Evolutionary conservation across 2,113 vertebrate species (phyloP).

Genomic region (Noctilio leporinus): DNA sequence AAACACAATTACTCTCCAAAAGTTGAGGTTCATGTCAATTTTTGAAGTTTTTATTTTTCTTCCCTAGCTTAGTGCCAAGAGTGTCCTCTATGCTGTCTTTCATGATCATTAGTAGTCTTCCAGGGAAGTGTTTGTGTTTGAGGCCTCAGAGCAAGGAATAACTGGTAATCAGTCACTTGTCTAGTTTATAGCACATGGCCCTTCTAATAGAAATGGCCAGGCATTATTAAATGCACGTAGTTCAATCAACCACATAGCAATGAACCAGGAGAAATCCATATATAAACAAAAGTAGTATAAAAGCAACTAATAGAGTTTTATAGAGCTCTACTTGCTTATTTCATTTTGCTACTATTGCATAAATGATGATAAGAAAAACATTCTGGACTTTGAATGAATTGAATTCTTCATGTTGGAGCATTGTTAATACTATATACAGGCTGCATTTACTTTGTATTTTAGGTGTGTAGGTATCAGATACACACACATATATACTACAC

Average conservation of each 20-base stretch:
- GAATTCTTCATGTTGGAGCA: background rate
- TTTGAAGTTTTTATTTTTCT: background rate
- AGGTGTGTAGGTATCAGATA: background rate
- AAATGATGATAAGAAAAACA: background rate
- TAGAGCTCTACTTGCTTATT: background rate
- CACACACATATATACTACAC: background rate
- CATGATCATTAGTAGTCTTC: background rate
- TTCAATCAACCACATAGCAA: background rate
- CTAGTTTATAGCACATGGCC: background rate
- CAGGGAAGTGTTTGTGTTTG: background rate
- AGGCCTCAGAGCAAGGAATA: background rate
- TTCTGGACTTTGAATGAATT: background rate
- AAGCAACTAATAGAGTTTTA: background rate
- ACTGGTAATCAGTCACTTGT: background rate
- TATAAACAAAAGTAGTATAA: background rate
- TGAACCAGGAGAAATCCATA: background rate
- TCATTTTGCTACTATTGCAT: background rate
- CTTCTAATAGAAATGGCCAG: background rate
- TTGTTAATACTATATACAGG: background rate
- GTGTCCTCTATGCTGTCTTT: background rate
- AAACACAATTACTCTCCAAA: background rate
- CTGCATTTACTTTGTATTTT: background rate
- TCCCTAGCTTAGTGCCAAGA: background rate
- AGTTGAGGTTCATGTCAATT: background rate
- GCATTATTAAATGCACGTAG: background rate